Evolutionary conservation across 1,140 invertebrate genomes (phyloP).

Genomic region (Platorchestia sp.): DNA sequence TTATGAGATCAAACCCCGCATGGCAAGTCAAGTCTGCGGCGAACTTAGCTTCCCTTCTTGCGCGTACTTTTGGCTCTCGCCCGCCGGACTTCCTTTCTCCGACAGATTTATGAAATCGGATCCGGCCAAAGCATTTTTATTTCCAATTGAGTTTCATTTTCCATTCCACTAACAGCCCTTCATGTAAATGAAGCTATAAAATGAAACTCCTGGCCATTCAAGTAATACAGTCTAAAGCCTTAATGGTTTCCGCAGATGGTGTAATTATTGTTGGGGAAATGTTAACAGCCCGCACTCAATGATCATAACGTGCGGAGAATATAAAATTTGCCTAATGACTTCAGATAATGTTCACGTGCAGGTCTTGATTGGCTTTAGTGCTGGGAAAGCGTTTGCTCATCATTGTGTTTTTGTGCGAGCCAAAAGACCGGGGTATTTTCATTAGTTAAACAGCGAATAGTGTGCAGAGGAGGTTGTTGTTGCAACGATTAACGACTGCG

Average conservation of each 20-base stretch:
- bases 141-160: not conserved
- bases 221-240: conserved; percentile 35
- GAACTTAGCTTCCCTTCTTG: conserved; percentile 20
- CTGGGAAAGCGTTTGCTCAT: not conserved
- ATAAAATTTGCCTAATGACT: conserved; percentile 35
- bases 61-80: conserved; percentile 2
- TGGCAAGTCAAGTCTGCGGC: not conserved
- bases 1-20: not conserved
- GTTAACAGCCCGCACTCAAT: not conserved
- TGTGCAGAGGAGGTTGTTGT: not conserved
- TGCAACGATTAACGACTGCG: not conserved
- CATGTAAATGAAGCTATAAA: conserved; percentile 37
- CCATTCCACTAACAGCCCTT: not conserved
- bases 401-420: not conserved
- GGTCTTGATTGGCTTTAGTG: conserved; percentile 17
- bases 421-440: not conserved
- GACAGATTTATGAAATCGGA: conserved; percentile 21
- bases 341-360: not conserved
- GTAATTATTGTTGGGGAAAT: not conserved
- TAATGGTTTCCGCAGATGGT: conserved; percentile 31
- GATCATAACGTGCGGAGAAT: not conserved
- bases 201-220: conserved; percentile 34
- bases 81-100: not conserved
- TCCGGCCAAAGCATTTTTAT: conserved; percentile 9
- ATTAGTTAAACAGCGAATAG: not conserved